Evolutionary conservation across 2,888 invertebrate genomes (phyloP).

Genomic region (Dusona sp.): DNA sequence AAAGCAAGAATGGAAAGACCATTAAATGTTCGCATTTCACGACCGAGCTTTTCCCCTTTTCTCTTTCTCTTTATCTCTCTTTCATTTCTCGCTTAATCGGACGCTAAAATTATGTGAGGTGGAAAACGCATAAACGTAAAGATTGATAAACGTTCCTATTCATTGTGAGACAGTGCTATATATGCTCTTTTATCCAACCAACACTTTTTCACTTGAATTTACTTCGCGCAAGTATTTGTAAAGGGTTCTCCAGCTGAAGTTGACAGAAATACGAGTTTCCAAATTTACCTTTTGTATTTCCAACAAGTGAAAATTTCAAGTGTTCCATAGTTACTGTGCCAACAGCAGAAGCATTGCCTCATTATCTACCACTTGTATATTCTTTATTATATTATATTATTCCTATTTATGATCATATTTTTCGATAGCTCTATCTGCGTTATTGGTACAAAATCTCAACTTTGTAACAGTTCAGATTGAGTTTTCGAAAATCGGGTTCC

Average conservation of each 20-base stretch:
- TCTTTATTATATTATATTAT: not conserved
- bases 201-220: conserved; percentile 43
- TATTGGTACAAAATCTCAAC: not conserved
- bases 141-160: conserved; percentile 63
- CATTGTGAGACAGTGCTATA: conserved; percentile 31
- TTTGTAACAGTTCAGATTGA: not conserved
- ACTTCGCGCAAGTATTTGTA: not conserved
- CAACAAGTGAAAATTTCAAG: not conserved
- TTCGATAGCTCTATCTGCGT: not conserved
- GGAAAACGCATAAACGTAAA: conserved; percentile 64
- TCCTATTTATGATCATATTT: not conserved
- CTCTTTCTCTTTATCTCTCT: conserved; percentile 20
- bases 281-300: not conserved
- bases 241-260: not conserved
- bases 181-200: conserved; percentile 23
- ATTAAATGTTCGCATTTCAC: conserved; percentile 66
- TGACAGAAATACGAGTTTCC: not conserved
- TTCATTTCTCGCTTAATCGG: conserved; percentile 60
- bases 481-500: too few relatives aligned
- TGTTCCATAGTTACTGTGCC: not conserved
- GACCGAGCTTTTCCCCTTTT: conserved; percentile 33
- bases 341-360: not conserved
- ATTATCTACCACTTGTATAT: not conserved
- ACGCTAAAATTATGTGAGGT: conserved; percentile 63
- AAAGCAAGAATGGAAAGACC: conserved; percentile 67